Evolutionary conservation across 2,797 vertebrate genomes (phyloP).

Genomic region (Hippopotamyrus pictus): DNA sequence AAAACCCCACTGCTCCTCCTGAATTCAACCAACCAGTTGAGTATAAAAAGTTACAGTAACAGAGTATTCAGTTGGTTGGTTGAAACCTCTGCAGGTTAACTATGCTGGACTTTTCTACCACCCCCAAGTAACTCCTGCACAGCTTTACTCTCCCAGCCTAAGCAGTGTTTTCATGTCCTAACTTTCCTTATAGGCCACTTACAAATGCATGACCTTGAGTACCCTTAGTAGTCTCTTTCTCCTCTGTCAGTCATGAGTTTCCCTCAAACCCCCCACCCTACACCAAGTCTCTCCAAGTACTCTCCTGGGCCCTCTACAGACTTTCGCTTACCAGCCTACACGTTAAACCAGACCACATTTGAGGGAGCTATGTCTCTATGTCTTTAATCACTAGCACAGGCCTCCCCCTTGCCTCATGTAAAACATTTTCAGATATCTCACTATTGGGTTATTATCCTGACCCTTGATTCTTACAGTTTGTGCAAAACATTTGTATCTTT

Average conservation of each 20-base stretch:
- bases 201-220: not conserved
- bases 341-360: not conserved
- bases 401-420: not conserved
- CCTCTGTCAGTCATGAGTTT: not conserved
- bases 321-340: not conserved
- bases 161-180: not conserved
- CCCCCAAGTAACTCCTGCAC: not conserved
- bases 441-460: not conserved
- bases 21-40: not conserved
- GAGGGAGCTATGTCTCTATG: not conserved
- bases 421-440: not conserved
- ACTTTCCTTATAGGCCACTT: not conserved
- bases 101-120: not conserved
- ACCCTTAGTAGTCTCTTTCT: not conserved
- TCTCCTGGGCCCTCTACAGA: not conserved
- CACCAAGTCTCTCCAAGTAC: not conserved
- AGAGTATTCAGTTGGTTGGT: not conserved
- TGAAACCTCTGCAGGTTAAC: not conserved
- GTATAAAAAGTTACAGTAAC: not conserved
- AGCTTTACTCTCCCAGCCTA: not conserved
- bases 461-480: not conserved
- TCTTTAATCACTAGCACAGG: not conserved
- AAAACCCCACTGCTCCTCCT: too few relatives aligned
- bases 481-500: not conserved
- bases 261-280: not conserved